Base-by-base conservation (phyloP, 2,888 invertebrate genomes). In the Bruchidius siliquastri region DNA sequence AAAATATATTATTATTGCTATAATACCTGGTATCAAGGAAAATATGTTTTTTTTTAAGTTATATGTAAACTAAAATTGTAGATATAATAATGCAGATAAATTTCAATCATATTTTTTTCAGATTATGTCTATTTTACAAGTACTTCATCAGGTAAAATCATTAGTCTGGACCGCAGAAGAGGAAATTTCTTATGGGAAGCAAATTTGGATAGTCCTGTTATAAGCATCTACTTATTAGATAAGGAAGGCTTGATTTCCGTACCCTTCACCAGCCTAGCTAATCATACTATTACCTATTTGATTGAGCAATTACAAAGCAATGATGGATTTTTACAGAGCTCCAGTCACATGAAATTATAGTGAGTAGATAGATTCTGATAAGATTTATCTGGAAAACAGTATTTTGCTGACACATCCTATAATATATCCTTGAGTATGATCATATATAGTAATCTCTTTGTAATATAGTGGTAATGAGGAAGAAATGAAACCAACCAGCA, bases 71-170 rank as follows among this genome's bases (percentile, higher is more conserved):
- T 26, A 26, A 26, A 26, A 4, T 26, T 26, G 26, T 26, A 4
- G 26, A 26, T 26, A 26, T 26, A 8, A 26, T 26, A 8, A 26
- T 26, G 26, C 3, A 26, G 8, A 26, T 8, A 26, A 26, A 26
- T 26, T 26, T 8, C 26, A 26, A 26, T 4, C 26, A 26, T 26
- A 67, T 67, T 49, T 70, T 49, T 79, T 80, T 67, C 76, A 96
- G 97, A 95, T 82, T 90, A 94, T 79, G 91, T 94, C 18, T 97
- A 98, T 86, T 94, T 97, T 84, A 92, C 97, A 0, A 95, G 96
- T 0, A 97, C 96, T 79, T 96, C 96, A 0, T 94, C 92, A 79
- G 98, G 98, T 0, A 90, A 93, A 73, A 90, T 97, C 32, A 91
- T 96, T 79, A 97, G 97, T 0, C 89, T 98, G 76, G 94, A 96